phyloP scores from a whole-genome alignment of 2,797 vertebrate species.

The Pteronotus mesoamericanus region DNA sequence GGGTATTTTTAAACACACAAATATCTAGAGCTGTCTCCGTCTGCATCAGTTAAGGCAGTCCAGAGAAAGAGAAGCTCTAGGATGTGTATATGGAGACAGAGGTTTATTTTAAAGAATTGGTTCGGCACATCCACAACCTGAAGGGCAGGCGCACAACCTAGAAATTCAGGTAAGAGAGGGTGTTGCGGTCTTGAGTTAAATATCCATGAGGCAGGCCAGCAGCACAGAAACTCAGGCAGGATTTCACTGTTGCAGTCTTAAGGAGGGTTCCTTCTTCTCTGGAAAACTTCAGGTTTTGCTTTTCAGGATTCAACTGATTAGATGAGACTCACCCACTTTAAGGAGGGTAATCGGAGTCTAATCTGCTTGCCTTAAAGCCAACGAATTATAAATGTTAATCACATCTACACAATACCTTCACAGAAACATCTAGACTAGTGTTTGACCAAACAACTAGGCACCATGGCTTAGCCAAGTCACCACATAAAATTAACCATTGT shows the following conservation, averaged over 20 bases:
- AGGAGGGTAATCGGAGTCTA: too few species aligned
- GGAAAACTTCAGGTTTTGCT: neutral
- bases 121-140: neutral
- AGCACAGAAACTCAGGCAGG: neutral
- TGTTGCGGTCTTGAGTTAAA: neutral
- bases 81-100: neutral
- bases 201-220: neutral
- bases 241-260: neutral
- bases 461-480: neutral
- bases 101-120: constrained; percentile 1
- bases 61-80: neutral
- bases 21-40: neutral
- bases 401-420: neutral
- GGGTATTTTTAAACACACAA: neutral
- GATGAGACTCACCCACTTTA: neutral
- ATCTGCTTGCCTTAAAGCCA: neutral
- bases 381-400: neutral
- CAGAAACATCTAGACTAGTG: neutral
- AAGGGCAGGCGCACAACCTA: neutral
- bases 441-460: neutral
- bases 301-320: neutral
- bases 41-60: neutral
- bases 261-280: neutral
- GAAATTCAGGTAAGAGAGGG: neutral
- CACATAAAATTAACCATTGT: neutral